Evolutionary conservation across 2,797 vertebrate species (phyloP).

Genomic region (Labroides dimidiatus): DNA sequence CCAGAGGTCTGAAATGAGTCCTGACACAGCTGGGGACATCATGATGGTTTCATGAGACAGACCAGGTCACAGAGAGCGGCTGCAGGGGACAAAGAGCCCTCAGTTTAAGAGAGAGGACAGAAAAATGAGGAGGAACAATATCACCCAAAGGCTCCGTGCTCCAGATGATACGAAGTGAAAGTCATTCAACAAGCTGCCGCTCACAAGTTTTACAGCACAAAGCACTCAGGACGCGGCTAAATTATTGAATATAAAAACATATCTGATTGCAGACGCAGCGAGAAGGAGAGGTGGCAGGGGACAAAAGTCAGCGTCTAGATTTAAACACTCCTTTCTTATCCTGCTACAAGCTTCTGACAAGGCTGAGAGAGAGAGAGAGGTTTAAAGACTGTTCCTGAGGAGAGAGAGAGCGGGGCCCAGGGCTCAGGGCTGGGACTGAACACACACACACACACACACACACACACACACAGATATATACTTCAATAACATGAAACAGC

Average conservation of each 20-base stretch:
- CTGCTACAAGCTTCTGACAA: conserved; percentile 1
- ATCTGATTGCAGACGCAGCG: neutral
- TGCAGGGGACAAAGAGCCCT: conserved; percentile 25
- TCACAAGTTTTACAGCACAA: conserved; percentile 5
- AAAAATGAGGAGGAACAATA: conserved; percentile 22
- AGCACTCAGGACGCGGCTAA: neutral
- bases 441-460: too few species aligned
- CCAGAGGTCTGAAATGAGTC: conserved; percentile 30
- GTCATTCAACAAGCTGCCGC: neutral
- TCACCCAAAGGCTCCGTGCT: conserved; percentile 6
- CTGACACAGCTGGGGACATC: conserved; percentile 29
- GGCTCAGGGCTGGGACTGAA: neutral
- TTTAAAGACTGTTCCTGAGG: neutral
- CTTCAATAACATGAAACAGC: too few species aligned
- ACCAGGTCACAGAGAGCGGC: conserved; percentile 15
- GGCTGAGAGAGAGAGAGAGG: neutral
- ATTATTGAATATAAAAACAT: conserved; percentile 8
- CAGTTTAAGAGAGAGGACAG: conserved; percentile 5
- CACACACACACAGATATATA: too few species aligned
- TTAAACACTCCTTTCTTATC: conserved; percentile 12
- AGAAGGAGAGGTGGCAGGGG: neutral
- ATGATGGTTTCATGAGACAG: conserved; percentile 33
- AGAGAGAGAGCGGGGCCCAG: too few species aligned
- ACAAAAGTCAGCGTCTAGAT: conserved; percentile 6
- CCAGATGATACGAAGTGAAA: conserved; percentile 12